These are phyloP conservation scores for Coracopsis vasa DNA, from an alignment of 2,113 vertebrate genomes.

Conservation along the genomic window DNA sequence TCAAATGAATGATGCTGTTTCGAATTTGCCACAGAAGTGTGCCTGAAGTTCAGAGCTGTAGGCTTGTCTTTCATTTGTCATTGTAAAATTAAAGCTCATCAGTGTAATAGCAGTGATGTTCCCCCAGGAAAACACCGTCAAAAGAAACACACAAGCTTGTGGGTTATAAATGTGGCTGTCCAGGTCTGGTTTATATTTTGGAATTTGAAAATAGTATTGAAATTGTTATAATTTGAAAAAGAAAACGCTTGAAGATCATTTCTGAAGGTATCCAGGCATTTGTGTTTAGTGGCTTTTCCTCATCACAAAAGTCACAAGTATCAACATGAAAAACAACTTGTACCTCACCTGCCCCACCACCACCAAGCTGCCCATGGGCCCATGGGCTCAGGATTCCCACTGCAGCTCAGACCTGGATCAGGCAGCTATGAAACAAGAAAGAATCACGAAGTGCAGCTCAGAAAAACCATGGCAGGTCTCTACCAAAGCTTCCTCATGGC, in stretches of 20 bases:
- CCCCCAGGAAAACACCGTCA: not conserved
- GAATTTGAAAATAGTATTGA: not conserved
- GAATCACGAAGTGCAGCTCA: not conserved
- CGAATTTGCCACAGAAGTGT: not conserved
- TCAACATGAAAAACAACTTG: not conserved
- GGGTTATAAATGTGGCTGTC: not conserved
- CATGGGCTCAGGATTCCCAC: not conserved
- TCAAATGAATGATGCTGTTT: not conserved
- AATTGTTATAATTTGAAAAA: not conserved
- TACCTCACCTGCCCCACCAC: too few species aligned
- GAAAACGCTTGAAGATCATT: not conserved
- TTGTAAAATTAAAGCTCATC: not conserved
- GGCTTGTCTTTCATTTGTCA: not conserved
- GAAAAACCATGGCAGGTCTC: not conserved
- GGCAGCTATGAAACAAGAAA: not conserved
- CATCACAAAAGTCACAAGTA: not conserved
- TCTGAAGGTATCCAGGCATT: not conserved
- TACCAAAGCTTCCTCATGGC: not conserved
- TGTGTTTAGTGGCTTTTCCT: not conserved
- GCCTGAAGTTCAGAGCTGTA: not conserved
- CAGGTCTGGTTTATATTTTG: not conserved
- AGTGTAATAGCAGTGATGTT: not conserved
- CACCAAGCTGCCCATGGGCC: not conserved
- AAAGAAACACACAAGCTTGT: not conserved
- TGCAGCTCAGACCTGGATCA: not conserved